Evolutionary conservation across 2,888 invertebrate species (phyloP).

Genomic region (Apodemia duryi): DNA sequence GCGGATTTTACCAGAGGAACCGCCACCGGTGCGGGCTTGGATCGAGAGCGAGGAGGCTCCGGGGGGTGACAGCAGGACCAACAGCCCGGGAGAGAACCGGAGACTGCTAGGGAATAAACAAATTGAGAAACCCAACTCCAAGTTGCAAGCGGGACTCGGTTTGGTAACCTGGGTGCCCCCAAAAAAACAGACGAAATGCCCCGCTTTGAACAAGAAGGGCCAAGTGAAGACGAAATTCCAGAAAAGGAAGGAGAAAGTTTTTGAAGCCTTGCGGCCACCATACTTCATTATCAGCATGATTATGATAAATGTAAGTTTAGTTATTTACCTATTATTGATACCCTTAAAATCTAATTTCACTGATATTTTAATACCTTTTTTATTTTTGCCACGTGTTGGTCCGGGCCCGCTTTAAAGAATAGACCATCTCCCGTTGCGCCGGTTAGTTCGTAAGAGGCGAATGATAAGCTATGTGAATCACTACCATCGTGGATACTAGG

Average conservation of each 20-base stretch:
- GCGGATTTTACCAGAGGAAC: constrained; percentile 45
- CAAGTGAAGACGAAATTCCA: constrained; percentile 50
- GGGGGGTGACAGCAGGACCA: constrained; percentile 35
- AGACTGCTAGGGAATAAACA: constrained; percentile 42
- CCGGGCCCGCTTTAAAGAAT: too few species aligned
- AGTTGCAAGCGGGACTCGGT: constrained; percentile 54
- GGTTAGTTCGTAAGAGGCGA: too few species aligned
- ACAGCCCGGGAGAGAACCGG: constrained; percentile 54
- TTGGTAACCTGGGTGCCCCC: constrained; percentile 43
- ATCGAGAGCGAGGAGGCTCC: constrained; percentile 46
- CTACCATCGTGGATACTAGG: too few species aligned
- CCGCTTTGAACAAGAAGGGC: constrained; percentile 11
- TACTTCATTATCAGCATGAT: constrained; percentile 66
- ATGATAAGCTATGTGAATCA: too few species aligned
- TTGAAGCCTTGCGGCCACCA: constrained; percentile 56
- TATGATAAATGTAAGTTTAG: constrained; percentile 55
- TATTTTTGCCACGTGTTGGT: too few species aligned
- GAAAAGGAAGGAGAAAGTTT: constrained; percentile 53
- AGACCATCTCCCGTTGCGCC: too few species aligned
- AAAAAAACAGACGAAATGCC: constrained; percentile 33
- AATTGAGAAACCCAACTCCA: constrained; percentile 35
- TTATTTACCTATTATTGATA: neutral
- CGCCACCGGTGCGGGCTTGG: constrained; percentile 53
- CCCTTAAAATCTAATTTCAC: too few species aligned
- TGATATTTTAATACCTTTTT: too few species aligned